Evolutionary conservation across 2,113 vertebrate genomes (phyloP).

Genomic region (Arizona elegans): DNA sequence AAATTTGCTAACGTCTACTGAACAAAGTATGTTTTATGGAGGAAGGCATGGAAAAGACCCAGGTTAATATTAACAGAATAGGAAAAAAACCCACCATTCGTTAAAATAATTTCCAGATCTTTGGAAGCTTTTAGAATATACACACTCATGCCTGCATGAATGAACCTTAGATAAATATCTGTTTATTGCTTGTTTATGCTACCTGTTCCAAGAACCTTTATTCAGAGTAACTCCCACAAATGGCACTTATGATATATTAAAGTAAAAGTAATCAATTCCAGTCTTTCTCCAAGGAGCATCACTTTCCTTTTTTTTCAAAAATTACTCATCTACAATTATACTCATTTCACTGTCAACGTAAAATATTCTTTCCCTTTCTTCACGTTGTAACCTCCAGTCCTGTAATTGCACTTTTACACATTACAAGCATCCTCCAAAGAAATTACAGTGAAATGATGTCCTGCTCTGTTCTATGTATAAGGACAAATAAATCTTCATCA

Average conservation of each 20-base stretch:
- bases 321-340: not conserved
- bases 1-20: not conserved
- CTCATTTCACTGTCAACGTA: not conserved
- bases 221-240: not conserved
- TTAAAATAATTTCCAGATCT: constrained; percentile 17
- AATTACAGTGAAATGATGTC: not conserved
- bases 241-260: not conserved
- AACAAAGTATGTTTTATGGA: constrained; percentile 31
- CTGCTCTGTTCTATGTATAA: not conserved
- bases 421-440: not conserved
- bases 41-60: constrained; percentile 7
- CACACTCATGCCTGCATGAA: constrained; percentile 15
- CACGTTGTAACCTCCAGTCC: not conserved
- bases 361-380: not conserved
- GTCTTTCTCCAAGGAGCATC: not conserved
- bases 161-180: not conserved
- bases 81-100: not conserved
- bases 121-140: not conserved
- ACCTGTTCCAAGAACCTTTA: not conserved
- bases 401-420: not conserved
- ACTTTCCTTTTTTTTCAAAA: not conserved
- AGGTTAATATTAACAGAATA: constrained; percentile 4
- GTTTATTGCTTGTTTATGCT: not conserved
- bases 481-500: not conserved
- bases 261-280: not conserved